Evolutionary conservation across 2,888 invertebrate species (phyloP).

Genomic region (Euplexia lucipara): DNA sequence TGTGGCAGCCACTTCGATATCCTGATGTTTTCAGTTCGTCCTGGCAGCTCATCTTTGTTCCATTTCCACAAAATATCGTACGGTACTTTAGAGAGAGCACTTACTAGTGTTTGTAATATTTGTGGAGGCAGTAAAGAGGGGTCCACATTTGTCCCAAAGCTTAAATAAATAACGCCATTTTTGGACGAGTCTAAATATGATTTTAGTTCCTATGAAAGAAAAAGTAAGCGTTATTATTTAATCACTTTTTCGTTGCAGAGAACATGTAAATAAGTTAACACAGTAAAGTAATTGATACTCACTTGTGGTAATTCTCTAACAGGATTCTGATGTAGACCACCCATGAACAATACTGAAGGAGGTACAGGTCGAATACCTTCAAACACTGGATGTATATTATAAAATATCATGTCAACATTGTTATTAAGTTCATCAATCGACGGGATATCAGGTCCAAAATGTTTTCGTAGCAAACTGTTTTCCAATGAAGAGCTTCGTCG

Average conservation of each 20-base stretch:
- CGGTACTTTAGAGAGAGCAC: slow-evolving; percentile 10
- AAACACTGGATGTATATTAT: slow-evolving; percentile 80
- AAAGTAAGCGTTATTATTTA: neutral
- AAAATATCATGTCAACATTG: slow-evolving; percentile 77
- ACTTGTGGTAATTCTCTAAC: slow-evolving; percentile 74
- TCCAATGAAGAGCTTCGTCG: neutral
- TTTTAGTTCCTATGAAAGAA: slow-evolving; percentile 21
- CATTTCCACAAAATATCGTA: slow-evolving; percentile 40
- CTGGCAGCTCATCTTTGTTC: slow-evolving; percentile 68
- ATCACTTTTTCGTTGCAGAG: neutral
- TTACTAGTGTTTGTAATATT: slow-evolving; percentile 23
- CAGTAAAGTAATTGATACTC: slow-evolving; percentile 66
- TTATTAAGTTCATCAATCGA: slow-evolving; percentile 58
- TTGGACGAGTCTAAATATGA: slow-evolving; percentile 33
- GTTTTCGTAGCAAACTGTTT: slow-evolving; percentile 22
- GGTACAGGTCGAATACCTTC: slow-evolving; percentile 77
- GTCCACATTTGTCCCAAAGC: slow-evolving; percentile 38
- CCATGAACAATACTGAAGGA: slow-evolving; percentile 77
- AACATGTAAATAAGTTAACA: no score
- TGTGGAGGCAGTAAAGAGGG: slow-evolving; percentile 18
- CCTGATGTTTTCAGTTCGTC: slow-evolving; percentile 61
- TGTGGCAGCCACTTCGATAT: slow-evolving; percentile 71
- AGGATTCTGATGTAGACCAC: slow-evolving; percentile 78
- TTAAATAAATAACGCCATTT: slow-evolving; percentile 36
- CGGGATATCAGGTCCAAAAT: slow-evolving; percentile 58